A percentile compares a stretch with the other conserved stretches of the same genome.
Conservation (phyloP, 2,113 vertebrate genomes). For the Lycocorax pyrrhopterus region DNA sequence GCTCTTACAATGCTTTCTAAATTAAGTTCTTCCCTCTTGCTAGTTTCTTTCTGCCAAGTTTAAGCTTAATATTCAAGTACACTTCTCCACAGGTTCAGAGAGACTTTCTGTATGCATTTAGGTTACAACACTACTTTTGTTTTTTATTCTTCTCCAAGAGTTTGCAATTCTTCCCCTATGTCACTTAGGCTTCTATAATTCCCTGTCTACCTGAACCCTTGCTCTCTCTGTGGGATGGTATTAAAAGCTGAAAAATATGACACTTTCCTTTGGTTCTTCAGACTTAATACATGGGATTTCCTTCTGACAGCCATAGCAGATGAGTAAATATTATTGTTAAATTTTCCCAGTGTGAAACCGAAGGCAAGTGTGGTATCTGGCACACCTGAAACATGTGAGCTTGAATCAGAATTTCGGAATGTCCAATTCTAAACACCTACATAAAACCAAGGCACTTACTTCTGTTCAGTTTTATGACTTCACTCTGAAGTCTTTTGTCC, state of each 20-base stretch:
- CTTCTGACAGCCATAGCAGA: not conserved
- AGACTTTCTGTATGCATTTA: not conserved
- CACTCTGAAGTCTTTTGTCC: not conserved
- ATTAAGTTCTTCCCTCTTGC: not conserved
- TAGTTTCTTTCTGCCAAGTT: not conserved
- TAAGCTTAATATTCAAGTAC: not conserved
- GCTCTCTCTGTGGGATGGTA: not conserved
- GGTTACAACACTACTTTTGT: not conserved
- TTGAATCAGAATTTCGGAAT: not conserved
- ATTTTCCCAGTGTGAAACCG: not conserved
- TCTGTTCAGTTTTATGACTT: not conserved
- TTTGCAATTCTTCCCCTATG: not conserved
- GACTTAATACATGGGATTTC: not conserved
- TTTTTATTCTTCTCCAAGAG: not conserved
- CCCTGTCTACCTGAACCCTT: not conserved
- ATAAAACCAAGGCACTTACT: not conserved
- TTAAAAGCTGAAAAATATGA: not conserved
- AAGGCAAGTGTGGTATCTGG: not conserved
- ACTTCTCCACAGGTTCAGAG: not conserved
- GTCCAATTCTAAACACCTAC: not conserved
- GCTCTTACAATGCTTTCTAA: not conserved
- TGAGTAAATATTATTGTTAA: not conserved
- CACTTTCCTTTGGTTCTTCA: not conserved
- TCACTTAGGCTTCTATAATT: not conserved
- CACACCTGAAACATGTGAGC: not conserved